A percentile compares a stretch with the other conserved stretches of the same genome.
phyloP scores from a whole-genome alignment of 2,888 invertebrate species.

The Eudasyphora cyanicolor region DNA sequence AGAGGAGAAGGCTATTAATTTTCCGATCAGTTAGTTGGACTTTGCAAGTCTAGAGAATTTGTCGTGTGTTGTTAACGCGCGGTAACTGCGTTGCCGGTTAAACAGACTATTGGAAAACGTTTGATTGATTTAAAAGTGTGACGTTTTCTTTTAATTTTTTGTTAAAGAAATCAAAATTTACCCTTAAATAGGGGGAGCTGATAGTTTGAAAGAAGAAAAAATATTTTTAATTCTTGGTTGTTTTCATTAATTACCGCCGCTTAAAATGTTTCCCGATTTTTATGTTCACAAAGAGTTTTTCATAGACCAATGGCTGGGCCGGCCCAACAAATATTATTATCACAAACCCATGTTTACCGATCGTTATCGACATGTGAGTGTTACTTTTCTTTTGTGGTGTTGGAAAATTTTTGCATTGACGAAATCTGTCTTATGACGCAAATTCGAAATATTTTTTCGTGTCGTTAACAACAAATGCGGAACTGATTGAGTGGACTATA shows the following conservation, averaged over 20 bases:
- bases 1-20: constrained; percentile 53
- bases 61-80: constrained; percentile 29
- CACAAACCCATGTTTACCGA: constrained; percentile 59
- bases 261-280: constrained; percentile 63
- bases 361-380: constrained; percentile 44
- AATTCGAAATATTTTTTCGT: too few species aligned
- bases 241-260: too few species aligned
- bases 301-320: constrained; percentile 59
- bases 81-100: background rate
- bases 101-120: background rate
- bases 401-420: background rate
- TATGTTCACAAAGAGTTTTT: constrained; percentile 63
- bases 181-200: background rate
- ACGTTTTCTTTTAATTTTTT: background rate
- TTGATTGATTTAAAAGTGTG: background rate
- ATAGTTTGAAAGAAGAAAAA: too few species aligned
- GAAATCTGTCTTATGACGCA: background rate
- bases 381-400: constrained; percentile 10
- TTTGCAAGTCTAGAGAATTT: constrained; percentile 51
- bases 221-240: too few species aligned
- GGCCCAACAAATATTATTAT: constrained; percentile 59
- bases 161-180: background rate
- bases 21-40: constrained; percentile 63
- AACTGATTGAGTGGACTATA: background rate
- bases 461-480: background rate